Evolutionary conservation across 1,140 invertebrate species (phyloP), one percentile per base, ranked within the genome.

Genomic region (Drosophila auraria): DNA sequence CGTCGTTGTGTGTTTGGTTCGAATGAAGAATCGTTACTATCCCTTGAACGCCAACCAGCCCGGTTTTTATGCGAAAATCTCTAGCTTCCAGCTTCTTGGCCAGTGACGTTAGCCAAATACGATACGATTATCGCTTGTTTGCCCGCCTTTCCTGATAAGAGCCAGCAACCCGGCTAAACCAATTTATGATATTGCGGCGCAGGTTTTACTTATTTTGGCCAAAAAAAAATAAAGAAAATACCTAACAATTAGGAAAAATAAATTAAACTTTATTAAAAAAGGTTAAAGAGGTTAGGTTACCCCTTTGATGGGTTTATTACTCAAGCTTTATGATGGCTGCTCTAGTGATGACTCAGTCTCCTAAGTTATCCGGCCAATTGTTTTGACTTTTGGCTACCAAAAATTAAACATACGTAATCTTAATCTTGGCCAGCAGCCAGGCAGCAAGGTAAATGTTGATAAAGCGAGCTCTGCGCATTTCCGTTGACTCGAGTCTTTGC

Each of bases 151-250:
- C 20, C 54, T 72, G 84, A 87, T 87, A 87, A 84, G 70, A 60
- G 36, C 60, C 50, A 50, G 9, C 33, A 42, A 25, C 4, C 5
- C 5, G 63, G 44, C 17, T 53, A 74, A 73, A 84, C 78, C 84
- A 90, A 89, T 89, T 90, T 89, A 89, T 82, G 86, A 89, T 90
- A 68, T 79, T 89, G 84, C 84, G 79, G 84, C 30, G 58, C 65
- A 72, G 40, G 42, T 69, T 40, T 47, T 47, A 68, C 30, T 2
- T 11, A 7, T 38, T 38, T 6, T 2, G 20, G 7, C 7, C 1
- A 73, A 49, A 40, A 47, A 25, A 27, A 57, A 3, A 33, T 33
- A 9, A 0, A 33, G 30, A 33, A 33, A 8, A 33, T 0, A 0
- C 30, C 2, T 33, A 1, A 0, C 8, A 33, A 33, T 33, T 33